These are phyloP conservation scores for Centropyge bicolor DNA, from an alignment of 2,797 vertebrate species.

Conservation along the genomic window DNA sequence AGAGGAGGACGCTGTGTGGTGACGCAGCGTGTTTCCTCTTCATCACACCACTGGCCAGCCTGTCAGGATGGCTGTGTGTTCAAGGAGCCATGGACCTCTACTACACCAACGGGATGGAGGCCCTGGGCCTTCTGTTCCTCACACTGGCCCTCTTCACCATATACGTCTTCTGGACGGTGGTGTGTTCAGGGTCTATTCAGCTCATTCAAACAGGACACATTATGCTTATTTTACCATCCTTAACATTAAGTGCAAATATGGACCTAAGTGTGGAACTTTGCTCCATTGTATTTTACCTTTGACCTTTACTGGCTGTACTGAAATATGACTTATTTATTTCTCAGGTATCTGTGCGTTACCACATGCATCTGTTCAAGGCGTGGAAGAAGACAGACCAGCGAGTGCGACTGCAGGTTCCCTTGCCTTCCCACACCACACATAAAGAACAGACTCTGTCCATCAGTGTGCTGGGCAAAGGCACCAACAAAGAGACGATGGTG, in stretches of 20 bases:
- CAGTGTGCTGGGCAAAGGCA: slow-evolving; percentile 55
- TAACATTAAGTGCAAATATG: too few species aligned
- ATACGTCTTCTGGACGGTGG: slow-evolving; percentile 82
- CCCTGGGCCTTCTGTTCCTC: slow-evolving; percentile 78
- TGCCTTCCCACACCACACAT: background rate
- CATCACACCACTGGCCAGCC: slow-evolving; percentile 81
- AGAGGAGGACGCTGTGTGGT: slow-evolving; percentile 78
- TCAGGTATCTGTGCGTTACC: slow-evolving; percentile 82
- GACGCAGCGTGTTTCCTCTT: slow-evolving; percentile 81
- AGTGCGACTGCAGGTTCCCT: slow-evolving; percentile 73
- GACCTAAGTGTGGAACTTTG: background rate
- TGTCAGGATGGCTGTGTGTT: slow-evolving; percentile 85
- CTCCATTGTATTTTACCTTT: background rate
- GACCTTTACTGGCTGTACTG: background rate
- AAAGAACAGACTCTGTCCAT: slow-evolving; percentile 40
- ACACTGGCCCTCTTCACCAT: slow-evolving; percentile 80
- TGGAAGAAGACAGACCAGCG: slow-evolving; percentile 78
- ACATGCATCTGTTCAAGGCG: slow-evolving; percentile 74
- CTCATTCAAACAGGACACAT: background rate
- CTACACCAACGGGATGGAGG: slow-evolving; percentile 77
- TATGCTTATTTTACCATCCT: background rate
- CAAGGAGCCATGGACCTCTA: slow-evolving; percentile 82
- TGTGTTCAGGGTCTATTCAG: slow-evolving; percentile 44
- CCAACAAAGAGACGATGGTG: slow-evolving; percentile 78
- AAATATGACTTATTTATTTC: background rate